A percentile compares a stretch with the other conserved stretches of the same genome.
phyloP scores from a whole-genome alignment of 2,888 invertebrate species.

The Labia minor region DNA sequence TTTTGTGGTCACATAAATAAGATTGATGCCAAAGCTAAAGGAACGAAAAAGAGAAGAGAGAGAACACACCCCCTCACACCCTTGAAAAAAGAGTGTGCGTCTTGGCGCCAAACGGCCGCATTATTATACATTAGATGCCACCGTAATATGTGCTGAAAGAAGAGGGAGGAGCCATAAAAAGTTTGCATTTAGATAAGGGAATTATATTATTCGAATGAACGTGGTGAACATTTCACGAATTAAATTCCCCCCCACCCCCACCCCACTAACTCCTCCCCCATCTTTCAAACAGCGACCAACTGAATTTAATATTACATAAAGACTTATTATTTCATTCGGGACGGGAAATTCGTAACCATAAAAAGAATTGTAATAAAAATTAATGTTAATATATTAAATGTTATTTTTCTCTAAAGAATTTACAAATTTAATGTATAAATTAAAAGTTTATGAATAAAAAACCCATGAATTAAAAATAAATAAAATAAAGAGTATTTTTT shows the following conservation, averaged over 20 bases:
- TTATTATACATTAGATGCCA: slow-evolving; percentile 13
- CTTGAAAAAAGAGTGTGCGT: background rate
- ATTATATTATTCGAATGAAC: slow-evolving; percentile 13
- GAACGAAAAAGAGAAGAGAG: background rate
- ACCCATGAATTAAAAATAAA: no score
- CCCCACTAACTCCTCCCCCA: background rate
- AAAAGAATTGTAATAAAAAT: no score
- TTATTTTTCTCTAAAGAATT: no score
- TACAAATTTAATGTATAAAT: no score
- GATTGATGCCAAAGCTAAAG: background rate
- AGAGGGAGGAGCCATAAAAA: slow-evolving; percentile 13
- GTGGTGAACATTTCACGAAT: slow-evolving; percentile 2
- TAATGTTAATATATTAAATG: no score
- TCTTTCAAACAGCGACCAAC: no score
- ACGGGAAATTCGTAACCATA: no score
- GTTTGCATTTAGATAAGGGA: slow-evolving; percentile 13
- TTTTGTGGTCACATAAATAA: slow-evolving; percentile 13
- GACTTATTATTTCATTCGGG: no score
- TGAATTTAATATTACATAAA: no score
- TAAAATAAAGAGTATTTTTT: no score
- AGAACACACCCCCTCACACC: background rate
- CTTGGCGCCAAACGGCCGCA: slow-evolving; percentile 8
- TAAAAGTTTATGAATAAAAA: no score
- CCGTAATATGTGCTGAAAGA: slow-evolving; percentile 13
- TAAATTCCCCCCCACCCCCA: background rate